Conservation (phyloP, 2,888 invertebrate species). For the Nebria brevicollis region DNA sequence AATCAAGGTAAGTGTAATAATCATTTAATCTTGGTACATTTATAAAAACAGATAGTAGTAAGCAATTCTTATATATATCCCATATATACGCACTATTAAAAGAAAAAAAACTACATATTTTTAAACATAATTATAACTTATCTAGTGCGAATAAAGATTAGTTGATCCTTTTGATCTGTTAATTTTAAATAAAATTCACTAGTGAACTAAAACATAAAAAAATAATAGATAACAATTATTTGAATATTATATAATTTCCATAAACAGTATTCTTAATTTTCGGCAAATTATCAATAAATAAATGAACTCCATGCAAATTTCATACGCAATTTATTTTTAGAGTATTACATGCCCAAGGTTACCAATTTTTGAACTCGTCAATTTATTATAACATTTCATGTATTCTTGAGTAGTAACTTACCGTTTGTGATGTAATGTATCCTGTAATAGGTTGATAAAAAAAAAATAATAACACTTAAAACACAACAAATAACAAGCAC, state of each 20-base stretch:
- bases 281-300: not conserved
- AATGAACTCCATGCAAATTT: not conserved
- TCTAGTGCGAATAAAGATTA: not conserved
- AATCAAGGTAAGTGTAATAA: too few species aligned
- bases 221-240: not conserved
- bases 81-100: too few species aligned
- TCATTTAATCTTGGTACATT: too few species aligned
- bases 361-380: not conserved
- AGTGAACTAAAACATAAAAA: not conserved
- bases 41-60: too few species aligned
- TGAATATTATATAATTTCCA: not conserved
- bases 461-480: not conserved
- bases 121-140: not conserved
- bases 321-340: slow-evolving; percentile 1
- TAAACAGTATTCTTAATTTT: not conserved
- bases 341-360: not conserved
- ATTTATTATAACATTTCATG: not conserved
- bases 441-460: not conserved
- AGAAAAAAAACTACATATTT: too few species aligned
- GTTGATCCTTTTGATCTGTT: not conserved
- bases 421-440: not conserved
- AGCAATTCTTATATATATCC: too few species aligned
- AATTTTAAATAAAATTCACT: not conserved
- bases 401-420: not conserved
- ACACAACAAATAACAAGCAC: not conserved